Evolutionary conservation across 2,797 vertebrate species (phyloP).

Genomic region (Cyprinella venusta): DNA sequence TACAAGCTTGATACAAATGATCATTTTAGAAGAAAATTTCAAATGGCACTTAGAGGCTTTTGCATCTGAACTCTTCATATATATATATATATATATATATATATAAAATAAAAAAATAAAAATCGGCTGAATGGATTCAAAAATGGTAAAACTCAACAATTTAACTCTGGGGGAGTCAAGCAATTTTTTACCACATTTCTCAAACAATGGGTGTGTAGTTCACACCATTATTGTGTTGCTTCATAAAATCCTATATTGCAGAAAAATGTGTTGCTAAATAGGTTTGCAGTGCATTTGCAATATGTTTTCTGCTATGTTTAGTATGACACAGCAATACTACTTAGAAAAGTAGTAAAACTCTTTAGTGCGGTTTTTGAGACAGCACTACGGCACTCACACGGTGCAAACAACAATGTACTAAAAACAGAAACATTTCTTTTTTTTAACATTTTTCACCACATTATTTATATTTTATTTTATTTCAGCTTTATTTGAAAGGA

Average conservation of each 20-base stretch:
- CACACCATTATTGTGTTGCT: neutral
- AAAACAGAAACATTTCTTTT: neutral
- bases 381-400: neutral
- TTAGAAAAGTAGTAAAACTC: too few relatives aligned
- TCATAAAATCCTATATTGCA: neutral
- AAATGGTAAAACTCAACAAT: too few relatives aligned
- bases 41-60: too few relatives aligned
- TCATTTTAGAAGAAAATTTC: too few relatives aligned
- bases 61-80: too few relatives aligned
- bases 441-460: neutral
- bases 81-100: too few relatives aligned
- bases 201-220: neutral
- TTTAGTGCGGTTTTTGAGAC: neutral
- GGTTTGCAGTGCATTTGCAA: neutral
- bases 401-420: neutral
- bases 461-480: neutral
- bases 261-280: neutral
- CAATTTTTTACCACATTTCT: neutral
- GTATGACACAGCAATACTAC: neutral
- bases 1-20: too few relatives aligned
- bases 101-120: too few relatives aligned
- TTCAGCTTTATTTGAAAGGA: neutral
- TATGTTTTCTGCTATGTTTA: neutral
- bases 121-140: too few relatives aligned
- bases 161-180: too few relatives aligned